phyloP scores from a whole-genome alignment of 2,113 vertebrate genomes.

The Himantopus leucocephalus region DNA sequence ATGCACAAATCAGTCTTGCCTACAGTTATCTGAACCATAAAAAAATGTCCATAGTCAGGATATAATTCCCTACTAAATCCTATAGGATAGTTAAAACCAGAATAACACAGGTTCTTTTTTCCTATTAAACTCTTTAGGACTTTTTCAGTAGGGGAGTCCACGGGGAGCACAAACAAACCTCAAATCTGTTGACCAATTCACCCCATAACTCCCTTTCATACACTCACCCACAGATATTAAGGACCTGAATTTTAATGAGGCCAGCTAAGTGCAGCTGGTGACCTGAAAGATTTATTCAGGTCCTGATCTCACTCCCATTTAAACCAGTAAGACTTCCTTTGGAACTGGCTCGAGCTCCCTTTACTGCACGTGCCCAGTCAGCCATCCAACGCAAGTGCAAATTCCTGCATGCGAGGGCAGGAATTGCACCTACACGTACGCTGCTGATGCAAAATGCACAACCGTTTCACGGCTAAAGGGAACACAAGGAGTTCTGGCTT shows the following conservation, averaged over 20 bases:
- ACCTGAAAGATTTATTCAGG: conserved; percentile 51
- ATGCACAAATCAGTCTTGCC: conserved; percentile 63
- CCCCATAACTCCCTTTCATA: conserved; percentile 27
- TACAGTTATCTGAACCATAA: conserved; percentile 65
- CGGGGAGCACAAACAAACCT: conserved; percentile 38
- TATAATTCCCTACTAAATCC: conserved; percentile 59
- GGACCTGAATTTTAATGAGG: conserved; percentile 52
- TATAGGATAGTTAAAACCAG: conserved; percentile 29
- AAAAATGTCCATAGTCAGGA: conserved; percentile 44
- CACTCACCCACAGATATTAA: conserved; percentile 34
- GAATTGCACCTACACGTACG: not conserved
- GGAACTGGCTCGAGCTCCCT: not conserved
- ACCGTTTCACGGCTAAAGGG: not conserved
- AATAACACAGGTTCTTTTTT: not conserved
- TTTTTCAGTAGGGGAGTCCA: conserved; percentile 25
- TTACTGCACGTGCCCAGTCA: not conserved
- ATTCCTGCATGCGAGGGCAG: not conserved
- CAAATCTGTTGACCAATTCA: conserved; percentile 53
- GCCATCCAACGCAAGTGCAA: not conserved
- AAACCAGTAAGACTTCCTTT: conserved; percentile 58
- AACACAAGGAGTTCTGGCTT: not conserved
- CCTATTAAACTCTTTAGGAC: conserved; percentile 8
- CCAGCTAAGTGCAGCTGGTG: conserved; percentile 49
- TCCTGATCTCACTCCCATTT: not conserved
- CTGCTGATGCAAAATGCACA: not conserved